Percentiles rank a stretch among this genome's conserved stretches.
These are phyloP conservation scores for Cranoglanis bouderius DNA, from an alignment of 2,113 vertebrate species.

Conservation along the genomic window DNA sequence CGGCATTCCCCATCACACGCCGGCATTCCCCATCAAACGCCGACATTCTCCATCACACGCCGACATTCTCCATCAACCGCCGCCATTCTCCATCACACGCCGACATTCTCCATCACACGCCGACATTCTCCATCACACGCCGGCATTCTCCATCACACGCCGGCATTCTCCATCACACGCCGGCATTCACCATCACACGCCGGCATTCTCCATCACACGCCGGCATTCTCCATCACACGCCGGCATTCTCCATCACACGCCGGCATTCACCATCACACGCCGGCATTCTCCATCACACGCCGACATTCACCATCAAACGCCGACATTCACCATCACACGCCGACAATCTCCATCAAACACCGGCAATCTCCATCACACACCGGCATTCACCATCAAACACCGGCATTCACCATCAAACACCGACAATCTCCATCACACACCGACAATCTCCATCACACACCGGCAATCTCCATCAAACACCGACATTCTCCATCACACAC, in stretches of 20 bases:
- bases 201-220: background rate
- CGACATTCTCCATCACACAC: background rate
- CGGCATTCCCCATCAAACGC: background rate
- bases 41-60: background rate
- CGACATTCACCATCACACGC: too few relatives aligned
- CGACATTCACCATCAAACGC: too few relatives aligned
- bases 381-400: too few relatives aligned
- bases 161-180: background rate
- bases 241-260: too few relatives aligned
- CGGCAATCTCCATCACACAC: too few relatives aligned
- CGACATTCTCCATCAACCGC: background rate
- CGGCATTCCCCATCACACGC: background rate
- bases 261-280: too few relatives aligned
- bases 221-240: background rate
- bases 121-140: background rate
- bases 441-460: too few relatives aligned
- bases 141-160: background rate
- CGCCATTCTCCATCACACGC: background rate
- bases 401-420: too few relatives aligned
- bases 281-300: too few relatives aligned
- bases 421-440: too few relatives aligned
- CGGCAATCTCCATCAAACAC: too few relatives aligned
- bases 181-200: background rate
- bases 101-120: background rate
- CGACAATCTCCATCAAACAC: too few relatives aligned